phyloP scores from a whole-genome alignment of 2,888 invertebrate species.

The Caenorhabditis macrosperma region DNA sequence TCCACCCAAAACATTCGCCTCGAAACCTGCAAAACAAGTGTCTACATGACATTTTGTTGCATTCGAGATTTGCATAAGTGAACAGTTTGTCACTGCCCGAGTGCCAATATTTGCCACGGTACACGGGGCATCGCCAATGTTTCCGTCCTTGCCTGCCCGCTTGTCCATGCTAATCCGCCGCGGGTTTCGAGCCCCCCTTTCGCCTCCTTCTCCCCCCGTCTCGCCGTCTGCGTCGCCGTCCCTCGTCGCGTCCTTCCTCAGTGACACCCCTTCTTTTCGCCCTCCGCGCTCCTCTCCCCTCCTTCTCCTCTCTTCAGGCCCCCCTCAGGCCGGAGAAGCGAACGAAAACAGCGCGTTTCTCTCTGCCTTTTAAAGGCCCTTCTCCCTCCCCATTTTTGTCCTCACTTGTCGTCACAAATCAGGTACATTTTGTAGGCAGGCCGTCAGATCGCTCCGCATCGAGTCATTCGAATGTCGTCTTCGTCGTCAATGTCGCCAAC shows the following conservation, averaged over 20 bases:
- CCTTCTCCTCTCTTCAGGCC: slow-evolving; percentile 6
- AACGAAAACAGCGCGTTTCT: background rate
- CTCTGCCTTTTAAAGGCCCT: background rate
- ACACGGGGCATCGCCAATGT: background rate
- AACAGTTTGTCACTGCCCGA: background rate
- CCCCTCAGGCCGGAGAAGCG: background rate
- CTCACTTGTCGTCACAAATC: background rate
- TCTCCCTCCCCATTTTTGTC: background rate
- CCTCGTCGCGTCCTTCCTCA: slow-evolving; percentile 25
- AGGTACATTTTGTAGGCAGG: slow-evolving; percentile 26
- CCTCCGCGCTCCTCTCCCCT: slow-evolving; percentile 7
- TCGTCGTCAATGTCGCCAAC: slow-evolving; percentile 21
- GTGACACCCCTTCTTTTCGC: slow-evolving; percentile 5
- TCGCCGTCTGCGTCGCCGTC: slow-evolving; percentile 17
- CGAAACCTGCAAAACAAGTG: background rate
- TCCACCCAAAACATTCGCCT: background rate
- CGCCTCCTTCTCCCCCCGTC: background rate
- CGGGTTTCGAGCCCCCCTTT: slow-evolving; percentile 27
- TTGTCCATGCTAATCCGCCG: slow-evolving; percentile 38
- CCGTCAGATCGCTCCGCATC: slow-evolving; percentile 15
- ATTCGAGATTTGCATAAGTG: background rate
- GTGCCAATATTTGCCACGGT: background rate
- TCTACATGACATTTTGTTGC: background rate
- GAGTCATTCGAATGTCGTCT: background rate
- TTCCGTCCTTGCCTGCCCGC: slow-evolving; percentile 7